A percentile compares a stretch with the other conserved stretches of the same genome.
phyloP scores from a whole-genome alignment of 2,888 invertebrate genomes.

The Bellardia bayeri region DNA sequence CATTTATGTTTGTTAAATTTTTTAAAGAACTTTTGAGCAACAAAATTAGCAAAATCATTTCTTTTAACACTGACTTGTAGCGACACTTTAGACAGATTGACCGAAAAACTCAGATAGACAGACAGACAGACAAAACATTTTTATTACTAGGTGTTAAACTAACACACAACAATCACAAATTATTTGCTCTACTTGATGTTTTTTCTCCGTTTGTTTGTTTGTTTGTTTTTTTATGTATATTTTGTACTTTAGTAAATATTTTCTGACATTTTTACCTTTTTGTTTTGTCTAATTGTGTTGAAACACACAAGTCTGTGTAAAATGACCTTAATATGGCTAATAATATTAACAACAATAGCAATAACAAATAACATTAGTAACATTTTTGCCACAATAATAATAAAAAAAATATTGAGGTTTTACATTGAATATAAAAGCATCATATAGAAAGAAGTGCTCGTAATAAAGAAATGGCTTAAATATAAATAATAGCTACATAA shows the following conservation, averaged over 20 bases:
- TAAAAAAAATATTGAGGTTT: slow-evolving; percentile 15
- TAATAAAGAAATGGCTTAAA: slow-evolving; percentile 7
- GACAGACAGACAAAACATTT: background rate
- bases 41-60: background rate
- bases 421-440: slow-evolving; percentile 7
- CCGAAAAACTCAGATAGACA: slow-evolving; percentile 18
- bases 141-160: slow-evolving; percentile 48
- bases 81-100: slow-evolving; percentile 37
- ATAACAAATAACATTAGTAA: slow-evolving; percentile 17
- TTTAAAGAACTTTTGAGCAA: background rate
- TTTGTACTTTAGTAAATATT: slow-evolving; percentile 15
- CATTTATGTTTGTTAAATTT: background rate
- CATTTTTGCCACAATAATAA: background rate
- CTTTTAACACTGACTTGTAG: slow-evolving; percentile 36
- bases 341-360: slow-evolving; percentile 28
- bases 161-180: slow-evolving; percentile 39
- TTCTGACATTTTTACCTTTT: slow-evolving; percentile 21
- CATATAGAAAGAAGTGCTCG: slow-evolving; percentile 1
- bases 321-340: slow-evolving; percentile 45
- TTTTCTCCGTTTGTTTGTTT: background rate
- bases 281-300: background rate
- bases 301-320: background rate
- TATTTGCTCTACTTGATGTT: slow-evolving; percentile 52
- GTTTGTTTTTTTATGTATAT: background rate
- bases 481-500: slow-evolving; percentile 15